Percentiles rank a stretch among this genome's conserved stretches.
Evolutionary conservation across 2,888 invertebrate genomes (phyloP).

Genomic region (Cataglyphis cursor): DNA sequence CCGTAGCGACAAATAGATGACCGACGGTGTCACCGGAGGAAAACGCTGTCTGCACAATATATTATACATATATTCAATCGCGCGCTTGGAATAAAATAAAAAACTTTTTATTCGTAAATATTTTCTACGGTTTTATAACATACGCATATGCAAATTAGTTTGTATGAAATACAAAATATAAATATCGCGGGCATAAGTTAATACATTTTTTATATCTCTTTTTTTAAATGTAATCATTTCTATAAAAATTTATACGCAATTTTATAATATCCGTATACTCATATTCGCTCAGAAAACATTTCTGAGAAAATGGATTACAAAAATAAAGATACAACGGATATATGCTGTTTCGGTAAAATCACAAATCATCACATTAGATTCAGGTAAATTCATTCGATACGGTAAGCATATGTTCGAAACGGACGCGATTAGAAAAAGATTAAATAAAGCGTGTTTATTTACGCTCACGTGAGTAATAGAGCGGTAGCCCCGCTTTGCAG

Average conservation of each 20-base stretch:
- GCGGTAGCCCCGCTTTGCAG: neutral
- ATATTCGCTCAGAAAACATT: neutral
- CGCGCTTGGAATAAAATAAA: neutral
- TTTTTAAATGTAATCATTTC: neutral
- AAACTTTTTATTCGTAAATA: neutral
- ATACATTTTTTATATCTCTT: neutral
- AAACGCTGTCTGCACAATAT: neutral
- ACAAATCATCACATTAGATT: neutral
- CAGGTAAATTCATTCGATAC: neutral
- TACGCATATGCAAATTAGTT: neutral
- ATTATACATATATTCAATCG: neutral
- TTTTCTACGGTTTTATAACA: neutral
- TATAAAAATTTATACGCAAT: neutral
- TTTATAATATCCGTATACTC: conserved; percentile 1
- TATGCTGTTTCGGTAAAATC: neutral
- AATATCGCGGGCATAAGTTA: neutral
- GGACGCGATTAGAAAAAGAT: neutral
- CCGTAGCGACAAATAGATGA: neutral
- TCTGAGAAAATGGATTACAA: neutral
- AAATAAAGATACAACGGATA: neutral
- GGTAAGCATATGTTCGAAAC: neutral
- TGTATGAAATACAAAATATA: neutral
- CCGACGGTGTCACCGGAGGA: neutral
- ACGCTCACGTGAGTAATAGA: neutral
- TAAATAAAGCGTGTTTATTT: conserved; percentile 31